Evolutionary conservation across 1,140 invertebrate species (phyloP).

Genomic region (Zaprionus taronus): DNA sequence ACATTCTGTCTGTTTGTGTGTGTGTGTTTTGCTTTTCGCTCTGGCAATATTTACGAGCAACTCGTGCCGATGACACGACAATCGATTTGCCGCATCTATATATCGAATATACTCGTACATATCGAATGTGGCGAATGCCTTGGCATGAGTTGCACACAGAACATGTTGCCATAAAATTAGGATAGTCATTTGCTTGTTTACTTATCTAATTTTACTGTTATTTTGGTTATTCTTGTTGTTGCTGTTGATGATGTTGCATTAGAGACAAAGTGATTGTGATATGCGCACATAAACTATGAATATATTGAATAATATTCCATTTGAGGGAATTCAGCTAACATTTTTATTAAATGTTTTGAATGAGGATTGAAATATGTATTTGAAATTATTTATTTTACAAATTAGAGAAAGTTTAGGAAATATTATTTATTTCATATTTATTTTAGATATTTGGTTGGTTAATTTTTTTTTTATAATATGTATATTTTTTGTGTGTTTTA

Average conservation of each 20-base stretch:
- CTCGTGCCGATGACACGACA: constrained; percentile 41
- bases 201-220: background rate
- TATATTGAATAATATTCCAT: background rate
- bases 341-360: background rate
- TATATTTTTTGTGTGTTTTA: too few species aligned
- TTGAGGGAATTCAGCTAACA: background rate
- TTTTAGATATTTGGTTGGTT: too few species aligned
- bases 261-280: background rate
- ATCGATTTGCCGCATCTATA: constrained; percentile 29
- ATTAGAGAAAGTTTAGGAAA: too few species aligned
- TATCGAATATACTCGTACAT: constrained; percentile 17
- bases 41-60: constrained; percentile 56
- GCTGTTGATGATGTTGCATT: background rate
- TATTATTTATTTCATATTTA: too few species aligned
- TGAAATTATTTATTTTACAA: too few species aligned
- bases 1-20: background rate
- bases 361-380: too few species aligned
- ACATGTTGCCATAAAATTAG: constrained; percentile 12
- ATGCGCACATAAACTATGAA: background rate
- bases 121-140: background rate
- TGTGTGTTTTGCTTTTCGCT: background rate
- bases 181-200: background rate
- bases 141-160: constrained; percentile 8
- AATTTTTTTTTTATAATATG: too few species aligned
- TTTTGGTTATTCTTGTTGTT: too few species aligned